Evolutionary conservation across 2,113 vertebrate genomes (phyloP).

Genomic region (Variabilichromis moorii): DNA sequence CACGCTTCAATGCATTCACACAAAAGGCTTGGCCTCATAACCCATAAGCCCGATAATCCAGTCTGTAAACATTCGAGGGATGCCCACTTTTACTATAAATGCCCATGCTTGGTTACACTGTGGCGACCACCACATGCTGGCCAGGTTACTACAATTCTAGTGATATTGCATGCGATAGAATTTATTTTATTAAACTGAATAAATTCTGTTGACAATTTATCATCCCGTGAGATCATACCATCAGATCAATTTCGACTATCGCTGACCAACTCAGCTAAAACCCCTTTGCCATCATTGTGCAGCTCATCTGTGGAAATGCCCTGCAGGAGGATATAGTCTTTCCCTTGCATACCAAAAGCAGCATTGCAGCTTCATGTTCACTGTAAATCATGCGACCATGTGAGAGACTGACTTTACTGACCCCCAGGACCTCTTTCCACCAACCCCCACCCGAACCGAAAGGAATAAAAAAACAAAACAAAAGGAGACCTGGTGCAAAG

Average conservation of each 20-base stretch:
- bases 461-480: neutral
- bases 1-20: slow-evolving; percentile 52
- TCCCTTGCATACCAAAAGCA: neutral
- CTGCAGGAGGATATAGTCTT: neutral
- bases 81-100: slow-evolving; percentile 42
- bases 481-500: slow-evolving; percentile 33
- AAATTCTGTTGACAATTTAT: neutral
- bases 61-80: slow-evolving; percentile 42
- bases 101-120: slow-evolving; percentile 9
- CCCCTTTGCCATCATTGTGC: neutral
- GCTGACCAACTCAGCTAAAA: neutral
- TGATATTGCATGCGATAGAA: neutral
- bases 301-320: neutral
- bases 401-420: slow-evolving; percentile 16
- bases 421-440: neutral
- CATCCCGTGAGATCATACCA: neutral
- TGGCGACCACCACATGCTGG: neutral
- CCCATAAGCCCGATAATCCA: slow-evolving; percentile 59
- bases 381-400: slow-evolving; percentile 18
- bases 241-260: neutral
- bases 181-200: neutral
- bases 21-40: slow-evolving; percentile 61
- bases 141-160: neutral
- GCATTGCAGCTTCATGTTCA: neutral
- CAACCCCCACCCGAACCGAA: neutral